Evolutionary conservation across 1,140 invertebrate species (phyloP), one percentile per base, ranked within the genome.

Genomic region (Pogonomyrmex barbatus): DNA sequence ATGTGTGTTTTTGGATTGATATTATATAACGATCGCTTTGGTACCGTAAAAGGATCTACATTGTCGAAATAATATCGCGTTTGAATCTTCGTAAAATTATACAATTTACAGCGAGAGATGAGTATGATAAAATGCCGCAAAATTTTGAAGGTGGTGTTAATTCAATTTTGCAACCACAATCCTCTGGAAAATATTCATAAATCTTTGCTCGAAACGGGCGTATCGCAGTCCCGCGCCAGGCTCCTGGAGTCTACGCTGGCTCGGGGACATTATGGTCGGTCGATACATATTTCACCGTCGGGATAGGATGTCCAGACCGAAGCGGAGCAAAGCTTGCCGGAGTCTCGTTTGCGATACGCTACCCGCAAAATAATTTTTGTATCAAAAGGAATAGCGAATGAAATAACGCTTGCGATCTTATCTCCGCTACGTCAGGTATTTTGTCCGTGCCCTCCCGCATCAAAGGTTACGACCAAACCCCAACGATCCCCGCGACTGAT

Each of bases 321-420:
- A 87, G 30, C 71, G 45, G 58, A 82, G 86, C 73, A 86, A 76
- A 81, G 83, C 47, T 65, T 45, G 65, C 58, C n/a, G 76, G 45
- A 52, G 84, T 81, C 76, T 81, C 84, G 63, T 86, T 86, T 78
- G 84, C 84, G 78, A 87, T 87, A 62, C 52, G 62, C 67, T 77
- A 81, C 75, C 88, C 87, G 47, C 76, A 82, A 87, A 87, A 90
- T 82, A 85, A 90, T 91, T 90, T 91, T 90, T 87, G 60, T 88
- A 84, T 91, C 79, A 89, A 91, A 90, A 82, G 90, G 90, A 91
- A 90, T 85, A 88, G 87, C 87, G 52, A 91, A 91, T 91, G 89
- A 90, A 90, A 90, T 91, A 90, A 89, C 89, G 89, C 87, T 89
- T 86, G 85, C 87, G 89, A 91, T 91, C 90, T 91, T 91, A 91